phyloP scores from a whole-genome alignment of 2,797 vertebrate species.

The Cyprinella venusta region DNA sequence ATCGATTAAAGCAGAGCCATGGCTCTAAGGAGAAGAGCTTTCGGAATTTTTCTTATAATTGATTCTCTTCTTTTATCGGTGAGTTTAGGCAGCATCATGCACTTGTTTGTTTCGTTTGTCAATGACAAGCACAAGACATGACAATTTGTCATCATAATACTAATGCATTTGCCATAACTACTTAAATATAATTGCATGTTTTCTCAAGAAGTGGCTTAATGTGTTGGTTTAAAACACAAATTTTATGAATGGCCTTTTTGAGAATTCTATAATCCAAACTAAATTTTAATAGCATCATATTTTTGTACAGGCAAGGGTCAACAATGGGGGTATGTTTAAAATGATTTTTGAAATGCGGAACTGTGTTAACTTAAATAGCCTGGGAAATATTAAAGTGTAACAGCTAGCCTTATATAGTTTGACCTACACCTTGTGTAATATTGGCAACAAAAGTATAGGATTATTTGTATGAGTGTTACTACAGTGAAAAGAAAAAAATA shows the following conservation, averaged over 20 bases:
- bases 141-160: not conserved
- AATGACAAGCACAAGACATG: no score
- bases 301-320: not conserved
- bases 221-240: not conserved
- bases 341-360: not conserved
- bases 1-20: conserved; percentile 5
- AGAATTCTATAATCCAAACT: not conserved
- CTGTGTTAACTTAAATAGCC: not conserved
- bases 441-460: not conserved
- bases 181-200: not conserved
- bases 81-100: not conserved
- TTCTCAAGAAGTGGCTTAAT: not conserved
- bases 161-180: not conserved
- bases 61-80: conserved; percentile 28
- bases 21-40: not conserved
- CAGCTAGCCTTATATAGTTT: not conserved
- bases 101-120: not conserved
- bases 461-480: not conserved
- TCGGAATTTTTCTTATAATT: not conserved
- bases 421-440: not conserved
- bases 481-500: not conserved
- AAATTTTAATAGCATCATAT: not conserved
- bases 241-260: not conserved
- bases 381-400: not conserved
- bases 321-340: not conserved